Percentiles rank a stretch among this genome's conserved stretches.
Evolutionary conservation across 2,113 vertebrate species (phyloP).

Genomic region (Ailuropoda melanoleuca): DNA sequence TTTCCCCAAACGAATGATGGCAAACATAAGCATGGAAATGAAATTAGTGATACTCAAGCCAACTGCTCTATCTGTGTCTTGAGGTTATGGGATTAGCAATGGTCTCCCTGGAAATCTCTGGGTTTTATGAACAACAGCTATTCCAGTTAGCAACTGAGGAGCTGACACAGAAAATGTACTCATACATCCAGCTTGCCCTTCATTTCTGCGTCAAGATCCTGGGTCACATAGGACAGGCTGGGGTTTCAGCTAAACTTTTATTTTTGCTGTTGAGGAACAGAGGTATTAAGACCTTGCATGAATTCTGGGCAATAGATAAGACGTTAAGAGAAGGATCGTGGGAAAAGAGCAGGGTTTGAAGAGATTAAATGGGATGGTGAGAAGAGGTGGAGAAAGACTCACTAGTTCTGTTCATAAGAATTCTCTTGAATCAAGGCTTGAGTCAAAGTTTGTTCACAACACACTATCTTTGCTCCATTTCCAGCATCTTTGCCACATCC

Average conservation of each 20-base stretch:
- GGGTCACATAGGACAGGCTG: not conserved
- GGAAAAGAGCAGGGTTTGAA: not conserved
- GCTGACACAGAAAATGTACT: constrained; percentile 58
- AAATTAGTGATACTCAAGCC: constrained; percentile 80
- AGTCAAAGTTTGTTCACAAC: constrained; percentile 44
- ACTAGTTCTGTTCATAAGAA: not conserved
- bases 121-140: constrained; percentile 71
- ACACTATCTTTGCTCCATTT: not conserved
- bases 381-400: not conserved
- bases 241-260: constrained; percentile 38
- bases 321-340: not conserved
- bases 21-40: constrained; percentile 81
- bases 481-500: not conserved
- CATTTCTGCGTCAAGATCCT: constrained; percentile 53
- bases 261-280: constrained; percentile 31
- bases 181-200: constrained; percentile 30
- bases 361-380: not conserved
- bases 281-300: not conserved
- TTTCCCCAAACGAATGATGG: constrained; percentile 73
- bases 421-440: constrained; percentile 28
- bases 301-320: not conserved
- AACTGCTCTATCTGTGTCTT: constrained; percentile 76
- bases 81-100: constrained; percentile 82
- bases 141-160: constrained; percentile 75
- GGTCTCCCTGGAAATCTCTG: constrained; percentile 80